Evolutionary conservation across 2,797 vertebrate species (phyloP), one percentile per base, ranked within the genome.

Genomic region (Sorex maritimensis): DNA sequence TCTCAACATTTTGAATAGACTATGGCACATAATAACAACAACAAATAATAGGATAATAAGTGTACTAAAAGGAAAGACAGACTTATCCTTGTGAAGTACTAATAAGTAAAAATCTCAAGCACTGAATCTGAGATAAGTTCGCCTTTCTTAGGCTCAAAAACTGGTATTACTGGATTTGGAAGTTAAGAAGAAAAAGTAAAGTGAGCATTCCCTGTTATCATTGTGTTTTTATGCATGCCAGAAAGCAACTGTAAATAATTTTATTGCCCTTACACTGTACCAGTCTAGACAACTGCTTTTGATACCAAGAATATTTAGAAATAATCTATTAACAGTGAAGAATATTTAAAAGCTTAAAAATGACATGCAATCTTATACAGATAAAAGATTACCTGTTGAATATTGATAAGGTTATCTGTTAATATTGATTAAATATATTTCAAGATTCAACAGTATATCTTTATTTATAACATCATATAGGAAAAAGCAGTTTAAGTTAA

Each of bases 131-230:
- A 83, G 61, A 74, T 72, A 81, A 73, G 13, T 24, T 1, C 0
- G 6, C 28, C 49, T 92, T 90, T 95, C 21, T 34, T 84, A 73
- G 73, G 10, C 58, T 81, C 9, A 38, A 82, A 8, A 91, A 79
- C 34, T 14, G 55, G 23, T 9, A 61, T 9, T 72, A n/a, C 41
- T 83, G 34, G n/a, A 49, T 6, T 30, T 69, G 24, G 23, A 88
- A 86, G 12, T 81, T 65, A 85, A 34, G 75, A 19, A 55, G 34
- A 90, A 69, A 30, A 28, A 68, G 26, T 55, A 87, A 94, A 78
- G 30, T n/a, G 24, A 78, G 26, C 19, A 74, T 30, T 21, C 24
- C 44, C 28, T 6, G 8, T 44, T 44, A 0, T 30, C 21, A 63
- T 12, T 77, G 21, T 90, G 14, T 30, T 69, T 94, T 81, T 61